Evolutionary conservation across 2,113 vertebrate species (phyloP).

Genomic region (Hemiscyllium ocellatum): DNA sequence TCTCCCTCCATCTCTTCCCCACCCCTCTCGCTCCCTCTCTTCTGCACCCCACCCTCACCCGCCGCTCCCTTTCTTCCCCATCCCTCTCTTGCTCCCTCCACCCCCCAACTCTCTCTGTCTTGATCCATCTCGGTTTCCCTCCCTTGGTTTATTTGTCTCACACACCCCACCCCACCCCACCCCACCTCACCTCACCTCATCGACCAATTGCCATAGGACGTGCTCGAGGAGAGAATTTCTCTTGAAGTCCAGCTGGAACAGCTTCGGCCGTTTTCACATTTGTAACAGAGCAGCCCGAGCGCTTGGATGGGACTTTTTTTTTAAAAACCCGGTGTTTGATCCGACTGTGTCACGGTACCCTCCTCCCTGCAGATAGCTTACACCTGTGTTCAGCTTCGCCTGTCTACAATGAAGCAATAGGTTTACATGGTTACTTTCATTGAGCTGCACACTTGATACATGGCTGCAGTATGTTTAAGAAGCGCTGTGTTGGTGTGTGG

Average conservation of each 20-base stretch:
- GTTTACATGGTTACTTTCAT: slow-evolving; percentile 62
- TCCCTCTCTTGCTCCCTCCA: background rate
- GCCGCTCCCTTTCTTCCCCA: background rate
- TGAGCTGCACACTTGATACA: slow-evolving; percentile 38
- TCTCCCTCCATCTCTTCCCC: too few relatives aligned
- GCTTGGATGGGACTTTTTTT: background rate
- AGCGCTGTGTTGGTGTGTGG: background rate
- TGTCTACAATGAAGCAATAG: slow-evolving; percentile 55
- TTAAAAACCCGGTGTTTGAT: slow-evolving; percentile 42
- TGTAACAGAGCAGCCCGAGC: slow-evolving; percentile 71
- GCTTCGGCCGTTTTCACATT: slow-evolving; percentile 96
- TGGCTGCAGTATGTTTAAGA: background rate
- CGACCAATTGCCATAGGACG: slow-evolving; percentile 63
- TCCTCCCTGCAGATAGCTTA: slow-evolving; percentile 38
- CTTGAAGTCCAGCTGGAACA: slow-evolving; percentile 98
- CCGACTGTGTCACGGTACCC: slow-evolving; percentile 64
- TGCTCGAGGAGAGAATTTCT: slow-evolving; percentile 97
- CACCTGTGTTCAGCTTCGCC: slow-evolving; percentile 55
- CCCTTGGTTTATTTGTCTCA: too few relatives aligned
- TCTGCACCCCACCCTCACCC: too few relatives aligned
- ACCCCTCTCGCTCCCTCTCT: too few relatives aligned
- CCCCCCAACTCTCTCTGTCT: too few relatives aligned
- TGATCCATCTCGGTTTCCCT: too few relatives aligned
- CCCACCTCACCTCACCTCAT: too few relatives aligned
- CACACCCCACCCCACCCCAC: too few relatives aligned